Conservation (phyloP, 1,140 invertebrate genomes). For the Battus philenor region DNA sequence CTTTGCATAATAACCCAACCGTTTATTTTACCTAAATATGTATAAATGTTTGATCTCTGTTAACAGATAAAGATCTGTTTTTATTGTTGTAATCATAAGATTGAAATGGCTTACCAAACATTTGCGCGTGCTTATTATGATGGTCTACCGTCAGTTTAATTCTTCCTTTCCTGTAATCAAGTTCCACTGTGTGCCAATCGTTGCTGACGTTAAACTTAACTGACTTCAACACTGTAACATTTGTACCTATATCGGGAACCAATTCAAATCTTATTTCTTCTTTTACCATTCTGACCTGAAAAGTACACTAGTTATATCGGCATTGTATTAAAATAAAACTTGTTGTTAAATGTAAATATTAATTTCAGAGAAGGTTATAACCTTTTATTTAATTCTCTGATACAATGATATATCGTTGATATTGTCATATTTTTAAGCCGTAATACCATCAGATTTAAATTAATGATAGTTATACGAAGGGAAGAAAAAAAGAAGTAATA, state of each 20-base stretch:
- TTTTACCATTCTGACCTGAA: constrained; percentile 84
- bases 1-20: too few relatives aligned
- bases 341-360: not conserved
- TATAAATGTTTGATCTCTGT: too few relatives aligned
- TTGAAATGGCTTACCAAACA: constrained; percentile 78
- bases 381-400: too few relatives aligned
- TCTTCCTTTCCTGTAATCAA: constrained; percentile 85
- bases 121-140: constrained; percentile 81
- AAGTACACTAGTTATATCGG: too few relatives aligned
- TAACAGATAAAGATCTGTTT: too few relatives aligned
- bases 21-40: too few relatives aligned
- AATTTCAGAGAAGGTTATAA: too few relatives aligned
- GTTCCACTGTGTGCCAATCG: constrained; percentile 86
- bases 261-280: constrained; percentile 90
- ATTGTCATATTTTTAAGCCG: not conserved
- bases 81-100: too few relatives aligned
- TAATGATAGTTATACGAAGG: too few relatives aligned
- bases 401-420: not conserved
- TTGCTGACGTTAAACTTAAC: constrained; percentile 86
- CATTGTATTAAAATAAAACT: not conserved
- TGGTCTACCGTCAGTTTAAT: constrained; percentile 86
- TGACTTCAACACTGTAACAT: constrained; percentile 84
- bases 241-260: constrained; percentile 82
- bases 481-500: too few relatives aligned
- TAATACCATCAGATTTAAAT: too few relatives aligned